Conservation (phyloP, 2,888 invertebrate genomes). For the Eupsilia transversa region DNA sequence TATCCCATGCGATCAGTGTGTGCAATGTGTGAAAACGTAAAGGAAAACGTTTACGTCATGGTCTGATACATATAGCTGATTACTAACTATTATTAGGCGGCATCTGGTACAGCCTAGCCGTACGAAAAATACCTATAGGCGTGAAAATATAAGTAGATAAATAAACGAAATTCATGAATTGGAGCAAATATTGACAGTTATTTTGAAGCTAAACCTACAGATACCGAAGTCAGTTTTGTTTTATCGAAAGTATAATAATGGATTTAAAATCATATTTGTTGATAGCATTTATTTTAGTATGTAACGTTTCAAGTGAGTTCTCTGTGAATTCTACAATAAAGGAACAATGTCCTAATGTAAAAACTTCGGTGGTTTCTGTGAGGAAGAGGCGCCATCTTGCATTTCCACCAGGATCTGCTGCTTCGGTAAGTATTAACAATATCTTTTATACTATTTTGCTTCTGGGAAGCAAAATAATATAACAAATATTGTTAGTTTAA, state of each 20-base stretch:
- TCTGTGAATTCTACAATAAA: constrained; percentile 28
- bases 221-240: neutral
- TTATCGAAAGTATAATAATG: constrained; percentile 10
- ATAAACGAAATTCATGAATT: neutral
- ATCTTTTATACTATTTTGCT: neutral
- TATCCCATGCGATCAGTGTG: constrained; percentile 30
- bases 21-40: constrained; percentile 38
- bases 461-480: no score
- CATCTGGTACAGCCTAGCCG: constrained; percentile 24
- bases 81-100: constrained; percentile 41
- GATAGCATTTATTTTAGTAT: constrained; percentile 33
- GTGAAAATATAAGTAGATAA: neutral
- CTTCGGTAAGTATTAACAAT: constrained; percentile 67
- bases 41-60: constrained; percentile 41
- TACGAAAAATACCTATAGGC: constrained; percentile 12
- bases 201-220: neutral
- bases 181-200: neutral
- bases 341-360: constrained; percentile 73
- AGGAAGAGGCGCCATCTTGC: constrained; percentile 74
- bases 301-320: constrained; percentile 30
- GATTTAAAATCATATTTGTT: constrained; percentile 19
- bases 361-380: constrained; percentile 65
- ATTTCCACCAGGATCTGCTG: constrained; percentile 72
- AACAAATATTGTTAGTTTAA: no score
- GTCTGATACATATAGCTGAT: constrained; percentile 40